phyloP scores from a whole-genome alignment of 2,888 invertebrate genomes.

The Acrobasis consociella region DNA sequence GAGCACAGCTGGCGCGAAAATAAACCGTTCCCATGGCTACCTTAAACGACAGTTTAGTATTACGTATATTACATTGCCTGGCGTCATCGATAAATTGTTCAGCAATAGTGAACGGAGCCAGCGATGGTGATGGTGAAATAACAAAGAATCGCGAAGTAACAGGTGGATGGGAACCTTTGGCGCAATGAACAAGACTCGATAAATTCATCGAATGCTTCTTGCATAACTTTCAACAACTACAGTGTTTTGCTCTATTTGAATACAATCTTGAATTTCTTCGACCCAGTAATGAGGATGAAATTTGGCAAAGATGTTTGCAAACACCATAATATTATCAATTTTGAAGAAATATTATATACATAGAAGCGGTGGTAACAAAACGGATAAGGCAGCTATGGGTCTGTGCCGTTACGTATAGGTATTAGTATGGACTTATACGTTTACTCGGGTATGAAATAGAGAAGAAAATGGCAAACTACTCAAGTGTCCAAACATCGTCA shows the following conservation, averaged over 20 bases:
- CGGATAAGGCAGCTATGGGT: too few relatives aligned
- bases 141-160: slow-evolving; percentile 2
- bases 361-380: too few relatives aligned
- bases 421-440: too few relatives aligned
- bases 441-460: too few relatives aligned
- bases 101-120: slow-evolving; percentile 8
- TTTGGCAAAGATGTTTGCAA: neutral
- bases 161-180: slow-evolving; percentile 15
- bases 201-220: slow-evolving; percentile 2
- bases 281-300: neutral
- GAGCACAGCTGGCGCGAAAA: slow-evolving; percentile 54
- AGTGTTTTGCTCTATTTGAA: neutral
- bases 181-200: slow-evolving; percentile 6
- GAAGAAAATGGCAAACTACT: too few relatives aligned
- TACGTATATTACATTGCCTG: slow-evolving; percentile 19
- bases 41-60: slow-evolving; percentile 19
- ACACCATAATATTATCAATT: neutral
- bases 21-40: slow-evolving; percentile 54
- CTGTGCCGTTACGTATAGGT: too few relatives aligned
- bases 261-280: neutral
- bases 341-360: too few relatives aligned
- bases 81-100: slow-evolving; percentile 14
- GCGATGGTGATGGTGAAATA: slow-evolving; percentile 8
- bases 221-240: neutral
- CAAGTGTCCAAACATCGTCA: too few relatives aligned